Conservation (phyloP, 2,113 vertebrate species). For the Mobula birostris region DNA sequence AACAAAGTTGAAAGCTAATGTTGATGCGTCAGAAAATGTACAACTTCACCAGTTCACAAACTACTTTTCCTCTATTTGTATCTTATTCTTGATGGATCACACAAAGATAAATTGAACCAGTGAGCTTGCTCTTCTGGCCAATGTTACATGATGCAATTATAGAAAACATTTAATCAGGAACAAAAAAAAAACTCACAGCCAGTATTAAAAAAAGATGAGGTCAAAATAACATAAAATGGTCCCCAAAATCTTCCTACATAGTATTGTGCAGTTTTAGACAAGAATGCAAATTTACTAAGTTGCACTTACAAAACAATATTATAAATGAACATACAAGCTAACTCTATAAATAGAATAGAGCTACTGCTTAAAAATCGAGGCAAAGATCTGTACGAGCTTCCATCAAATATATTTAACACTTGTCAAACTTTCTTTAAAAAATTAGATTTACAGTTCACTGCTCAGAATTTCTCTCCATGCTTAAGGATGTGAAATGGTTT, state of each 20-base stretch:
- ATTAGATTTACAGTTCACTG: constrained; percentile 42
- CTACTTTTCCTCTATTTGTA: not conserved
- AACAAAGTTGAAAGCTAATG: not conserved
- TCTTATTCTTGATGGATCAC: too few species aligned
- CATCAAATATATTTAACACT: constrained; percentile 6
- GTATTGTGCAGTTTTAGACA: not conserved
- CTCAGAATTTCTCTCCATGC: constrained; percentile 42
- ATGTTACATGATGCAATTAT: constrained; percentile 1
- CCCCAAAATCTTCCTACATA: constrained; percentile 15
- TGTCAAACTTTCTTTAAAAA: not conserved
- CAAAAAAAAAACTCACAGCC: constrained; percentile 41
- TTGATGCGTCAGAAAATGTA: too few species aligned
- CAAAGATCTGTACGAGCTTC: not conserved
- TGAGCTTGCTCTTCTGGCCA: not conserved
- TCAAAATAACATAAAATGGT: constrained; percentile 39
- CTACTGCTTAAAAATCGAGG: not conserved
- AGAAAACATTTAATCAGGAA: constrained; percentile 38
- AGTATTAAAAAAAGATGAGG: constrained; percentile 41
- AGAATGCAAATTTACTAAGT: constrained; percentile 24
- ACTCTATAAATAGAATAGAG: not conserved
- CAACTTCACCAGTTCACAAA: not conserved
- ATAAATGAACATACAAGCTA: not conserved
- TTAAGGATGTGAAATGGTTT: constrained; percentile 72
- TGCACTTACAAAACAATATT: constrained; percentile 8
- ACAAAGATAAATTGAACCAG: too few species aligned